Evolutionary conservation across 1,140 invertebrate genomes (phyloP), one percentile per base, ranked within the genome.

Genomic region (Cyphomyrmex costatus): DNA sequence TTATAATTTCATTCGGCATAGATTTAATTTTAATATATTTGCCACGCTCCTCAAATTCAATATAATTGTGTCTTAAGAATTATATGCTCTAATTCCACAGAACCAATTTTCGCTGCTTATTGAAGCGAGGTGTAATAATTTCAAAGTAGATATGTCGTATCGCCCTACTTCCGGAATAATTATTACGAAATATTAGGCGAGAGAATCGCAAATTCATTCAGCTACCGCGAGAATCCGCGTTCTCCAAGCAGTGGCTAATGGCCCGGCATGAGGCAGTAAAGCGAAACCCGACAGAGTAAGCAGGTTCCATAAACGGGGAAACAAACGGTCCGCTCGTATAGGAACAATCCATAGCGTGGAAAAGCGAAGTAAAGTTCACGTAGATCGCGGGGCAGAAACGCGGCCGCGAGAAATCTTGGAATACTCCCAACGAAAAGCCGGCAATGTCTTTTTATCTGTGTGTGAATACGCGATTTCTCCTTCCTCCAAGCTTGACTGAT

Each of bases 221-320:
- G 66, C 51, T 7, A 73, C 68, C 79, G 53, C 79, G 24, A 83
- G 24, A 36, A 56, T 80, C 21, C 30, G 66, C 51, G 30, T 33
- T 83, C 68, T 83, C 79, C 79, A 61, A 83, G 36, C 53, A 53
- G 27, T 36, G 53, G 68, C 79, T 83, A 83, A 83, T 83, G 68
- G 53, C 68, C 19, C 27, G 53, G 79, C n/a, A 83, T 60, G 42
- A 83, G 42, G 56, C 56, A 83, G 79, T 83, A 83, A 83, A 74
- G 68, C 79, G 56, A 83, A 83, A 83, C 53, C 42, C 68, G 56
- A 83, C 68, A 83, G 68, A 42, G 27, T 83, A 74, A 83, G 79
- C 79, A 83, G 53, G 53, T 74, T 83, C 68, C 79, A 83, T 83
- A 74, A 83, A 83, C 56, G 68, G 24, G 79, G 79, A 74, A 83